These are phyloP conservation scores for Strongylocentrotus purpuratus DNA, from an alignment of 35 echinoderm and acorn worm species.

Conservation along the genomic window DNA sequence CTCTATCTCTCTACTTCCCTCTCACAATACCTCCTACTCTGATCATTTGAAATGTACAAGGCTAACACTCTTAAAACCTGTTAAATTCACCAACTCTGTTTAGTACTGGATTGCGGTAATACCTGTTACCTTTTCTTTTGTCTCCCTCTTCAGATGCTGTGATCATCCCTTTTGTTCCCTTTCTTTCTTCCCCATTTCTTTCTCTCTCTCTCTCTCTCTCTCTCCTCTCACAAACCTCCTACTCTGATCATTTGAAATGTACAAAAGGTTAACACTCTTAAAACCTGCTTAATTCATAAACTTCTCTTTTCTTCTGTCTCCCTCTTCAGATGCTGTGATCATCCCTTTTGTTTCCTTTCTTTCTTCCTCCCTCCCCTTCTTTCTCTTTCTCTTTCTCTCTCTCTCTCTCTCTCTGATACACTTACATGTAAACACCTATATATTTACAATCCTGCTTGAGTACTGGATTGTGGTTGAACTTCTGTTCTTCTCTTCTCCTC, in stretches of 20 bases:
- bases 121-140: not conserved
- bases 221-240: too few relatives aligned
- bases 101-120: not conserved
- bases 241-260: too few relatives aligned
- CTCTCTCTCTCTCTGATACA: not conserved
- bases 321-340: not conserved
- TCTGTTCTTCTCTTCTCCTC: slow-evolving; percentile 42
- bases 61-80: too few relatives aligned
- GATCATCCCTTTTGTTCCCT: not conserved
- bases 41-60: too few relatives aligned
- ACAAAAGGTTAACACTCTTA: too few relatives aligned
- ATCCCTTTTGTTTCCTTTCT: not conserved
- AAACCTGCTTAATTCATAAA: too few relatives aligned
- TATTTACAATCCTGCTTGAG: not conserved
- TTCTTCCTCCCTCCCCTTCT: not conserved
- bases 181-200: not conserved
- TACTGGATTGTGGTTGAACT: not conserved
- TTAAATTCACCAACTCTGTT: too few relatives aligned
- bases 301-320: slow-evolving; percentile 33
- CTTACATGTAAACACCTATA: not conserved
- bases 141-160: too few relatives aligned
- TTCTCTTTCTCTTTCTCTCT: not conserved
- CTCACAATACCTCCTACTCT: not conserved
- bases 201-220: not conserved
- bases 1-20: not conserved